Evolutionary conservation across 1,140 invertebrate species (phyloP), one percentile per base, ranked within the genome.

Genomic region (Apis laboriosa): DNA sequence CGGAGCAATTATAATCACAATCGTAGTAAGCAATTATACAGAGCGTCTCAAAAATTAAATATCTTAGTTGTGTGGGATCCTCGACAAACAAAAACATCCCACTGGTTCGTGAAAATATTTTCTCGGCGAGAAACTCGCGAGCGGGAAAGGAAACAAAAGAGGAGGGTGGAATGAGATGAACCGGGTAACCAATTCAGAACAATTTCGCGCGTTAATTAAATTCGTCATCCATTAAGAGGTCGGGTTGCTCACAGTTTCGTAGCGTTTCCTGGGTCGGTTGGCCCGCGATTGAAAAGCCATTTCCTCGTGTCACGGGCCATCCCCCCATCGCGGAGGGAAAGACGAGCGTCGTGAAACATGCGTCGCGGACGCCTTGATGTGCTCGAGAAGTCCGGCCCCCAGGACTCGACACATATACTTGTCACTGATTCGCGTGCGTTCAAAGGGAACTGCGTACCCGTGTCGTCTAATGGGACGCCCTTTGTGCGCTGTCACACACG

Each of bases 391-490:
- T 88, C 85, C 84, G 67, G 80, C 77, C 11, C 61, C 67, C 70
- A 72, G 68, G 81, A 84, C 63, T 64, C 77, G 63, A 71, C 76
- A 64, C 84, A 71, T 68, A 34, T 86, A 89, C 72, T 86, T 88
- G 88, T 84, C 87, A 84, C 68, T 83, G 87, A 86, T 86, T 89
- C 88, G 82, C 79, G 78, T 84, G 71, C 60, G 85, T 83, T 89
- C 88, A 89, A 89, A 89, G 88, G 85, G 58, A 83, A 82, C 86
- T 81, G 88, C 85, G 88, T 87, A 70, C 84, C 68, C 83, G 80
- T 87, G 80, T 82, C 85, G 79, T 80, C 86, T 91, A 91, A 91
- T 91, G 84, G 88, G 89, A 88, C 34, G 34, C 90, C 90, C 90
- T 90, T 91, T 90, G 89, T 89, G 84, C 61, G 76, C 66, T 67